Base-by-base conservation (phyloP, 2,113 vertebrate genomes). In the Pelusios castaneus region DNA sequence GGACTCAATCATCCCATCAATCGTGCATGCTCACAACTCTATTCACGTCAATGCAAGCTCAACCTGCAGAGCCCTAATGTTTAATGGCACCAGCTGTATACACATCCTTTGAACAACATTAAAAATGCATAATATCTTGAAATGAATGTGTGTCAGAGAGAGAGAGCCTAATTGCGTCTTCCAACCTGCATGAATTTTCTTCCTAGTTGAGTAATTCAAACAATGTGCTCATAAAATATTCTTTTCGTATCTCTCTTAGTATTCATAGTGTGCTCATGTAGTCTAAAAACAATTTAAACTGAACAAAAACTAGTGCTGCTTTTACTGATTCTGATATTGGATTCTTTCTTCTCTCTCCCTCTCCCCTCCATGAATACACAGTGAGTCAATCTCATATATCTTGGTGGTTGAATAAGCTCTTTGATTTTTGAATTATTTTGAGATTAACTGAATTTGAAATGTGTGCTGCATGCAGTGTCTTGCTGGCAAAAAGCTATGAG, bases 371-470 rank as follows among this genome's bases (percentile, higher is more conserved):
- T 96, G 97, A 98, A 97, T 97, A 97, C 95, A 91, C 95, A 97
- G 97, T 24, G 94, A 98, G 96, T 97, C 97, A 98, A 97, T 98
- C 97, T 97, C 91, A 80, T 96, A 83, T 92, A 96, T 97, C 98
- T 97, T 98, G 97, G 97, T 97, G 97, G 95, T 97, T 98, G 98
- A 98, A 98, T 97, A 98, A 98, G 91, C 97, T 96, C 97, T 98
- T 98, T 98, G 98, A 98, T 98, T 98, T 98, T 96, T 97, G 97
- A 98, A 98, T 98, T 98, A 98, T 98, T 97, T 96, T 97, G 95
- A 98, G 98, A 98, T 98, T 98, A 98, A 98, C 96, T 97, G 97
- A 98, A 98, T 98, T 97, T 98, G 98, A 98, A 98, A 98, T 98
- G 97, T 97, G 97, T 87, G 94, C 97, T 97, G 96, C 96, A 91